These are phyloP conservation scores for Bombus fervidus DNA, from an alignment of 1,140 invertebrate genomes.

Conservation along the genomic window DNA sequence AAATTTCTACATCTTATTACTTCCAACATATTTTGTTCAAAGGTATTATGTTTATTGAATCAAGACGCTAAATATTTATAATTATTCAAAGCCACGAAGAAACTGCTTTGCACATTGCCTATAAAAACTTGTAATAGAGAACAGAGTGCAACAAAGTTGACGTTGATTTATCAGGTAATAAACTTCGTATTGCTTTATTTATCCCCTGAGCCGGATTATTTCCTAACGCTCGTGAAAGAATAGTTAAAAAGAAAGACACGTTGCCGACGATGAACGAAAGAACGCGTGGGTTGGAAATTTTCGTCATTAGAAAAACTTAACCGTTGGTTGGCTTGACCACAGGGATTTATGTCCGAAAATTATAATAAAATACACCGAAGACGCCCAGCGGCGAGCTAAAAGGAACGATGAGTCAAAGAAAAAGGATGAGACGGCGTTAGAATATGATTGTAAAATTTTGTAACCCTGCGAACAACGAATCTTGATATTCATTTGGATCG, in stretches of 20 bases:
- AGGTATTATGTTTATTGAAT: background rate
- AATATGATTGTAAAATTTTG: background rate
- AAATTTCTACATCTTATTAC: background rate
- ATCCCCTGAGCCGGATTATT: background rate
- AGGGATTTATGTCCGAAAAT: too few relatives aligned
- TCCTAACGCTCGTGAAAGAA: conserved; percentile 5
- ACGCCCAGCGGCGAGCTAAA: too few relatives aligned
- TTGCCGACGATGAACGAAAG: background rate
- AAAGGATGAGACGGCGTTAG: background rate
- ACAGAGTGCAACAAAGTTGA: background rate
- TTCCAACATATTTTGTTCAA: background rate
- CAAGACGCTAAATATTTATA: background rate
- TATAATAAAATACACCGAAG: background rate
- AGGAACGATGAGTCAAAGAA: too few relatives aligned
- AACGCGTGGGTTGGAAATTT: conserved; percentile 11
- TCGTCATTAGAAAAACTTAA: background rate
- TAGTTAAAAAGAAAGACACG: background rate
- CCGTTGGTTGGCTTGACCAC: too few relatives aligned
- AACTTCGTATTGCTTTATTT: background rate
- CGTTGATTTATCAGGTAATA: background rate
- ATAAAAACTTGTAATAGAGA: background rate
- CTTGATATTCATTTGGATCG: background rate
- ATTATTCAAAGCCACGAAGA: background rate
- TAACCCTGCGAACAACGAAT: background rate
- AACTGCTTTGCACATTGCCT: background rate